A percentile compares a stretch with the other conserved stretches of the same genome.
Conservation (phyloP, 1,140 invertebrate genomes). For the Euura saliciscinereae region DNA sequence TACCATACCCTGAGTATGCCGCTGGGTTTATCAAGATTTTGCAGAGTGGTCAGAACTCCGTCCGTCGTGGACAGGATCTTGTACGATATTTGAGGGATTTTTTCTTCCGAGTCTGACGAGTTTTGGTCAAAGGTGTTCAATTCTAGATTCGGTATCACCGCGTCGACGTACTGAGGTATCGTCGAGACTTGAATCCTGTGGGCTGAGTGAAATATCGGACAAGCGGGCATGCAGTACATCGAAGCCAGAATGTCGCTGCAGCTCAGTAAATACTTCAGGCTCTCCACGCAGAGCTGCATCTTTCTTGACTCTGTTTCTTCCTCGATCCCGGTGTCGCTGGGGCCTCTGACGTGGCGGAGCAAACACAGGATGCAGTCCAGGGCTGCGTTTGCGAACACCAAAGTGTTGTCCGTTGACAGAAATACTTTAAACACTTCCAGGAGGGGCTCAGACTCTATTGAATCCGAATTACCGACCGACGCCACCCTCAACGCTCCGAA, state of each 20-base stretch:
- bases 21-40: constrained; percentile 79
- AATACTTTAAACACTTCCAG: constrained; percentile 94
- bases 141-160: constrained; percentile 80
- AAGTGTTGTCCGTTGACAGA: constrained; percentile 87
- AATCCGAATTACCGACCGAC: constrained; percentile 64
- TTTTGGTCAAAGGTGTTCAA: constrained; percentile 68
- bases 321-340: constrained; percentile 53
- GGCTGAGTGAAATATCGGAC: constrained; percentile 89
- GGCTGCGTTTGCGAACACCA: constrained; percentile 93
- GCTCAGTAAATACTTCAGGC: constrained; percentile 83
- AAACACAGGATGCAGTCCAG: constrained; percentile 92
- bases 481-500: constrained; percentile 90
- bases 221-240: constrained; percentile 95
- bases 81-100: constrained; percentile 64
- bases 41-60: constrained; percentile 64
- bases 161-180: constrained; percentile 80
- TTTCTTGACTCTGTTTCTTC: constrained; percentile 42
- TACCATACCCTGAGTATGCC: constrained; percentile 92
- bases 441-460: constrained; percentile 72
- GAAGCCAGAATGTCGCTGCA: constrained; percentile 86
- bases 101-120: constrained; percentile 53
- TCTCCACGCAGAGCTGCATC: constrained; percentile 75
- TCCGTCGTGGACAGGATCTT: constrained; percentile 63
- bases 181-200: constrained; percentile 84
- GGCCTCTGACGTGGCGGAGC: constrained; percentile 71